Conservation (phyloP, 2,797 vertebrate species). For the Spinus olivaceus region DNA sequence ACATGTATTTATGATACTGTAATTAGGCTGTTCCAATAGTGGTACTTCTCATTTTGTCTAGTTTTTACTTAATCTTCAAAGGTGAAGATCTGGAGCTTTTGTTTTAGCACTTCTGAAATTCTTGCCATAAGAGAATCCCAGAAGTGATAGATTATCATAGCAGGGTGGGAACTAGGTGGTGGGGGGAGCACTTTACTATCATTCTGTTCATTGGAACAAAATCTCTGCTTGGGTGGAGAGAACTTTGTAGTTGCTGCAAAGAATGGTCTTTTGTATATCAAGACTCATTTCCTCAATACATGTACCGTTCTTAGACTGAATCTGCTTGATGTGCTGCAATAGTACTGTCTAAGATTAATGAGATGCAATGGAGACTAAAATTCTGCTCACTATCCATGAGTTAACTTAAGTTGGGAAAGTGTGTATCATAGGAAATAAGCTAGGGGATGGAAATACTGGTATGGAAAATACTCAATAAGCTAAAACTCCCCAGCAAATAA, state of each 20-base stretch:
- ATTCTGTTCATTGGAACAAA: background rate
- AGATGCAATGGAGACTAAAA: background rate
- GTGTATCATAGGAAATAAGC: background rate
- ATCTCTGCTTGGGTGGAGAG: background rate
- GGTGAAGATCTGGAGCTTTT: background rate
- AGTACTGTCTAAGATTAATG: background rate
- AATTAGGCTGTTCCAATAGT: background rate
- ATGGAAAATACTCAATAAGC: background rate
- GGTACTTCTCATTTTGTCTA: background rate
- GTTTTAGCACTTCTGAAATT: background rate
- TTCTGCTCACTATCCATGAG: background rate
- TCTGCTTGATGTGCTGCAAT: background rate
- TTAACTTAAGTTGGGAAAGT: background rate
- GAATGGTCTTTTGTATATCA: background rate
- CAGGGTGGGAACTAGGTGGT: background rate
- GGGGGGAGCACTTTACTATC: accelerated
- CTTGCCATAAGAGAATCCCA: background rate
- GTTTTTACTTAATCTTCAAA: background rate
- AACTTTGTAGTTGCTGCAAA: background rate
- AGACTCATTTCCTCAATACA: background rate
- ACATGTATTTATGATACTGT: background rate
- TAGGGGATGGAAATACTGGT: background rate
- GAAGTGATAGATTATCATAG: background rate
- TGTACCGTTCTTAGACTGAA: background rate
- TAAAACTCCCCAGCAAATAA: background rate